phyloP scores from a whole-genome alignment of 64 coral and sea anemone species.

The Dendronephthya gigantea region DNA sequence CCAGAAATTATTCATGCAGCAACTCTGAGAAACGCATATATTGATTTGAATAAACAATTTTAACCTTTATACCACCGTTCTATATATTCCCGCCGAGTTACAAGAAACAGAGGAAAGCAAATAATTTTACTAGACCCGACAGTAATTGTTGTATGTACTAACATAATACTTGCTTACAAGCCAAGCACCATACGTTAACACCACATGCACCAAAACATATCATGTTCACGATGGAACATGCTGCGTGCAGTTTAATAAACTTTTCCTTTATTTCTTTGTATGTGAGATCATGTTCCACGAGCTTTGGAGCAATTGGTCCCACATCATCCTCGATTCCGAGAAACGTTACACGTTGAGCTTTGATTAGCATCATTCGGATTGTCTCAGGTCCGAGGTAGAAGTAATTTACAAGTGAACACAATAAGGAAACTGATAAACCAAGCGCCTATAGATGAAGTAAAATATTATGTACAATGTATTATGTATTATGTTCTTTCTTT shows the following conservation, averaged over 20 bases:
- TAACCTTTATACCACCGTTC: too few relatives aligned
- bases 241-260: neutral
- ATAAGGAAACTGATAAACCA: neutral
- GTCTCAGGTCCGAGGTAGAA: conserved; percentile 1
- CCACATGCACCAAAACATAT: conserved; percentile 7
- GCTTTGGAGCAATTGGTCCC: neutral
- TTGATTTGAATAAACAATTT: too few relatives aligned
- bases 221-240: neutral
- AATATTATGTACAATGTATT: neutral
- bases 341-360: neutral
- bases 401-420: neutral
- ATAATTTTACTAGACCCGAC: neutral
- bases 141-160: neutral
- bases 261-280: neutral
- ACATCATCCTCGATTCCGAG: neutral
- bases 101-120: too few relatives aligned
- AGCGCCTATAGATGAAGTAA: neutral
- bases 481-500: too few relatives aligned
- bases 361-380: neutral
- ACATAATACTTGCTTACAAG: neutral
- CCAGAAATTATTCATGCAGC: too few relatives aligned
- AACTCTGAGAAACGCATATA: too few relatives aligned
- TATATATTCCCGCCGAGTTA: too few relatives aligned
- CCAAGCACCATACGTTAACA: conserved; percentile 8
- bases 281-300: neutral